Percentiles rank a stretch among this genome's conserved stretches.
Evolutionary conservation across 2,797 vertebrate genomes (phyloP).

Genomic region (Paratrypauchen microcephalus): DNA sequence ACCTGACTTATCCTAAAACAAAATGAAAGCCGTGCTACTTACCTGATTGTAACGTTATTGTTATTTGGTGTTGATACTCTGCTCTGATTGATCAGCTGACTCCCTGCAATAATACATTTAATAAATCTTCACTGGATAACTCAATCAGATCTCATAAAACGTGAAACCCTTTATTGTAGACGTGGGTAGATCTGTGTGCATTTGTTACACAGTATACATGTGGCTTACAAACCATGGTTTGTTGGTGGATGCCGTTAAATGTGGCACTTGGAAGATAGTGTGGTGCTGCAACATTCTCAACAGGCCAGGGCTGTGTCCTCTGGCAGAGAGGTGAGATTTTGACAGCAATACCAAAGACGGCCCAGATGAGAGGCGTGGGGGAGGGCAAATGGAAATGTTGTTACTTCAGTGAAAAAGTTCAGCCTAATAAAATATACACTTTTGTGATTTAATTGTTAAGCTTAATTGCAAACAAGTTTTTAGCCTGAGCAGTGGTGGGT

Average conservation of each 20-base stretch:
- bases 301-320: conserved; percentile 60
- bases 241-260: conserved; percentile 33
- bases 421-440: neutral
- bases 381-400: neutral
- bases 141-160: neutral
- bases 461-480: neutral
- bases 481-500: neutral
- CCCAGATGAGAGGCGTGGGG: conserved; percentile 31
- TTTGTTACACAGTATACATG: conserved; percentile 7
- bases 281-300: conserved; percentile 74
- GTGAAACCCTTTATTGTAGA: neutral
- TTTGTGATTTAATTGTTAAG: neutral
- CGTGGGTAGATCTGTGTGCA: neutral
- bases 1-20: neutral
- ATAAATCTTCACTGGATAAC: neutral
- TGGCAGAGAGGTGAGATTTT: conserved; percentile 79
- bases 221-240: conserved; percentile 9
- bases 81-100: neutral
- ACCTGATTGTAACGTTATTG: conserved; percentile 12
- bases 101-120: neutral
- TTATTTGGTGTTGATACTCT: neutral
- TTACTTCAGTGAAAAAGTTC: conserved; percentile 1
- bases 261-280: conserved; percentile 58
- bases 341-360: conserved; percentile 66
- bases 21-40: neutral